phyloP scores from a whole-genome alignment of 1,140 invertebrate species.

The Atta texana region DNA sequence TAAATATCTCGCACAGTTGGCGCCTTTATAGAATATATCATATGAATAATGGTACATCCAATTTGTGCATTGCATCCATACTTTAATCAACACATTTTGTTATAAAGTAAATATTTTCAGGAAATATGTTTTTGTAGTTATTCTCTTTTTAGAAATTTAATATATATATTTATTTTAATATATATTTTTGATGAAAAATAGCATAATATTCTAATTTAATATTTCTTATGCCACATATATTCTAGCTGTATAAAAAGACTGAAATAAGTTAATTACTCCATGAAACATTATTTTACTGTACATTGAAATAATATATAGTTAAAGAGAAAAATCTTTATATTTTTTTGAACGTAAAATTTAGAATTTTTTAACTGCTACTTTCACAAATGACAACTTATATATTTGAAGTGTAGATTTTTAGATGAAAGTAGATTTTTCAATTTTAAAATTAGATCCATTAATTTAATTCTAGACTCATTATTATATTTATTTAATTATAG shows the following conservation, averaged over 20 bases:
- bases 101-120: slow-evolving; percentile 6
- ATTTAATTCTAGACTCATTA: neutral
- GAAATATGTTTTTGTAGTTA: neutral
- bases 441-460: neutral
- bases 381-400: too few species aligned
- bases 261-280: slow-evolving; percentile 17
- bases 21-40: neutral
- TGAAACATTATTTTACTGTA: neutral
- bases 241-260: neutral
- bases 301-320: neutral
- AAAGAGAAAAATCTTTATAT: neutral
- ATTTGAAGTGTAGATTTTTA: too few species aligned
- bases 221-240: neutral
- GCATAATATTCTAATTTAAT: slow-evolving; percentile 12
- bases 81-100: slow-evolving; percentile 12
- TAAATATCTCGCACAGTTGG: neutral
- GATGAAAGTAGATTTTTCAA: neutral
- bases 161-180: neutral
- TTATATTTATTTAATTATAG: neutral
- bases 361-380: neutral
- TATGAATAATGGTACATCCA: neutral
- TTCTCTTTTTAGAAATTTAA: neutral
- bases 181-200: slow-evolving; percentile 3
- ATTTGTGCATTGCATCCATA: slow-evolving; percentile 1
- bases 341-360: neutral